These are phyloP conservation scores for Plutella xylostella DNA, from an alignment of 2,888 invertebrate species.

Conservation along the genomic window DNA sequence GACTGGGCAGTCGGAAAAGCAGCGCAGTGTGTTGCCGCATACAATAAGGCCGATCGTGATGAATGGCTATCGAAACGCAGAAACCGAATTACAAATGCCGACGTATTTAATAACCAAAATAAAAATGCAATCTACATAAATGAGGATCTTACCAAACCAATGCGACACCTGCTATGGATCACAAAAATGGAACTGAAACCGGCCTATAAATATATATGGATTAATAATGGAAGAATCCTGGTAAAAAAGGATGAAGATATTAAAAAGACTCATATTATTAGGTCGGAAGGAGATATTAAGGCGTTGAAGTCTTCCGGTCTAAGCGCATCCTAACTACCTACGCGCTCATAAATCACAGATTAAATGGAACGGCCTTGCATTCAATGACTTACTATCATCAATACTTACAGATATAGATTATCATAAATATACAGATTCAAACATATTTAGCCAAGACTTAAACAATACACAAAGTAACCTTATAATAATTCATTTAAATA, in stretches of 20 bases:
- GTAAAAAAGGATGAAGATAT: constrained; percentile 12
- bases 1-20: no score
- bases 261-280: constrained; percentile 10
- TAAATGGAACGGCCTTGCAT: background rate
- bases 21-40: no score
- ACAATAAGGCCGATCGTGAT: constrained; percentile 7
- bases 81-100: background rate
- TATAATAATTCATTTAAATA: constrained; percentile 1
- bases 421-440: background rate
- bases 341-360: background rate
- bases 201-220: constrained; percentile 12
- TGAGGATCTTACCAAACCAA: constrained; percentile 1
- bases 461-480: background rate
- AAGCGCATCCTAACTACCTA: background rate
- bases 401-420: background rate
- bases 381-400: background rate
- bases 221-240: constrained; percentile 10
- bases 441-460: background rate
- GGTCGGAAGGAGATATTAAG: background rate
- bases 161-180: constrained; percentile 1
- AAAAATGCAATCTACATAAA: constrained; percentile 3
- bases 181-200: constrained; percentile 6
- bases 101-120: background rate
- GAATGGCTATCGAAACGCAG: constrained; percentile 10
- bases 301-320: no score